Evolutionary conservation across 2,113 vertebrate genomes (phyloP).

Genomic region (Chamaetylas fuelleborni): DNA sequence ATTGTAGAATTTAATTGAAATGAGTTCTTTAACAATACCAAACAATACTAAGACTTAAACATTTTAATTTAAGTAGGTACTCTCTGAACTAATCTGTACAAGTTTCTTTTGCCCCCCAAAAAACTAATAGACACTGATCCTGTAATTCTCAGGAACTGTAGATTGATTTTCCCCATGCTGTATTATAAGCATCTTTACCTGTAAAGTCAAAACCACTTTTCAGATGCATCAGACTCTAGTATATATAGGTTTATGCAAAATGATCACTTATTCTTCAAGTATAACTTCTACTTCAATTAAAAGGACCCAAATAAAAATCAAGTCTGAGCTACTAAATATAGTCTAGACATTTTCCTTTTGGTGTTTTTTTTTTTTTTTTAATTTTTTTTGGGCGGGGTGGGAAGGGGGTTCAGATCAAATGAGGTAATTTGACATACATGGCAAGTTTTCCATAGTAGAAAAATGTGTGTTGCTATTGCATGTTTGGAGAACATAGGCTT

Average conservation of each 20-base stretch:
- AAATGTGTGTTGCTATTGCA: slow-evolving; percentile 56
- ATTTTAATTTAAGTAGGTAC: neutral
- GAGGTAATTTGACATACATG: slow-evolving; percentile 19
- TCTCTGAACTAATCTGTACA: slow-evolving; percentile 12
- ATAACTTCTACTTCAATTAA: slow-evolving; percentile 22
- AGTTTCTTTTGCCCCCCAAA: neutral
- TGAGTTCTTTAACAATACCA: slow-evolving; percentile 21
- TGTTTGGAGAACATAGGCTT: slow-evolving; percentile 54
- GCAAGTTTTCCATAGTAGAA: slow-evolving; percentile 40
- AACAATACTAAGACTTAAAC: neutral
- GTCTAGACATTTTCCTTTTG: neutral
- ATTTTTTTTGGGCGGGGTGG: neutral
- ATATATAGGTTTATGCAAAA: neutral
- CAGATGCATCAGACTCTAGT: neutral
- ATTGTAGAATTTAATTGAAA: neutral
- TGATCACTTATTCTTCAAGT: neutral
- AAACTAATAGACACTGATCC: neutral
- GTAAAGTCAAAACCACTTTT: slow-evolving; percentile 3
- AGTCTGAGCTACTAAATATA: slow-evolving; percentile 26
- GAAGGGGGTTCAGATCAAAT: neutral
- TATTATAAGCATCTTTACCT: neutral
- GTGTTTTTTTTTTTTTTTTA: neutral
- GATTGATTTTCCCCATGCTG: neutral
- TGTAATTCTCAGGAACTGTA: neutral
- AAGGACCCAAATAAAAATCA: neutral